Base-by-base conservation (phyloP, 2,888 invertebrate genomes). In the Caradrina kadenii region DNA sequence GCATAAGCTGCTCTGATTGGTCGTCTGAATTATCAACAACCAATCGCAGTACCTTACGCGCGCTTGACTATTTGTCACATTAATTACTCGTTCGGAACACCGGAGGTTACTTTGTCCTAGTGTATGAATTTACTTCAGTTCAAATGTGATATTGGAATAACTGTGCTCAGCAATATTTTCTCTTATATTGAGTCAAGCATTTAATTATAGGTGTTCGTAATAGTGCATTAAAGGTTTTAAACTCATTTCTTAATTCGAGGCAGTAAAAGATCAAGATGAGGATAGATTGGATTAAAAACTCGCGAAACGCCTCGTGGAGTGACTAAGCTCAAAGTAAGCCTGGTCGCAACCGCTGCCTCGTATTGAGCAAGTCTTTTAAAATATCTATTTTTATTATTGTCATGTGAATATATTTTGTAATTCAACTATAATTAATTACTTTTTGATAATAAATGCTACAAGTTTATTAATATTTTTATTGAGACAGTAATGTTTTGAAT, bases 71-170 rank as follows among this genome's bases (percentile, higher is more conserved):
- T 3, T 39, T 13, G 2, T 11, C 11, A 39, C 45, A 17, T 45
- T 45, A 45, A 45, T 45, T 45, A 13, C 17, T 17, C 45, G 45
- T 45, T 17, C 45, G 45, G 4, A 17, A 45, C 17, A 17, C 45
- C 45, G 45, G 3, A 11, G 45, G 45, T 45, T 6, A 45, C 73
- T 82, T 74, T 74, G 61, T 31, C 11, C 61, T 52, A 79, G 67
- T 52, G 53, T 68, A 64, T 79, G 75, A 69, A 69, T 72, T 71
- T 58, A 71, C 69, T 66, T 82, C 60, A 68, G 67, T 73, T 67
- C 62, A 76, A 81, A 82, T 81, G 81, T 81, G 82, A 82, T 82
- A 81, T 77, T 65, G 74, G 63, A 76, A 80, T 64, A 74, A 69
- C 61, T 77, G 71, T 79, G 74, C 72, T 81, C 77, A 74, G 76